Base-by-base conservation (phyloP, 2,888 invertebrate species). In the Ectemnius continuus region DNA sequence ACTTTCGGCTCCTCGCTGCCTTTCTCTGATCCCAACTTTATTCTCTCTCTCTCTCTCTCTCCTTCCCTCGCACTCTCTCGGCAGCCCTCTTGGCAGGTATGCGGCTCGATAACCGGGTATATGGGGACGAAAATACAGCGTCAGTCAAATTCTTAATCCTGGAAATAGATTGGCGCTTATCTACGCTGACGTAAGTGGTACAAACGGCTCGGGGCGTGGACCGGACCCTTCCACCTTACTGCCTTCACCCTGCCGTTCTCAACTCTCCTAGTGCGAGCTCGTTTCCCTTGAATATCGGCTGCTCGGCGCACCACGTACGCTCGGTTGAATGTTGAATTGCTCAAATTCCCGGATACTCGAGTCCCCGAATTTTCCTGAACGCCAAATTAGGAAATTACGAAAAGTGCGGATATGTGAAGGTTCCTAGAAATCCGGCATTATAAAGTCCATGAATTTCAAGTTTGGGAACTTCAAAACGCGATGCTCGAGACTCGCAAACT, bases 111-210 rank as follows among this genome's bases (percentile, higher is more conserved):
- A 80, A 70, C 70, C 70, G 64, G 61, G 52, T 65, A 76, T 63
- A 58, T 70, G 70, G 67, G 67, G 76, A 76, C 73, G 67, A 77
- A 81, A 83, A 78, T 79, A 79, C 72, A 73, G 73, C 68, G 74
- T 82, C 81, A 71, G 73, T 79, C 75, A 77, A 74, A 79, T 77
- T 63, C 73, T 82, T 79, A 82, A 81, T 83, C 76, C 67, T 66
- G 72, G 72, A 82, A 83, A 79, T 80, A 83, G 79, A 56, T 52
- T 14, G 67, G 61, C 61, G 68, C 70, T 80, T 82, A 80, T 82
- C 76, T 70, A 60, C 57, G 70, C 67, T 78, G 78, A 76, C 78
- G 75, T 82, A 78, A 80, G 79, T 78, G 72, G 68, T 66, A 62
- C 79, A 73, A 58, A 67, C 64, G 67, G 56, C 61, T 47, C 62